A percentile compares a stretch with the other conserved stretches of the same genome.
Conservation (phyloP, 2,888 invertebrate genomes). For the Allacma fusca region DNA sequence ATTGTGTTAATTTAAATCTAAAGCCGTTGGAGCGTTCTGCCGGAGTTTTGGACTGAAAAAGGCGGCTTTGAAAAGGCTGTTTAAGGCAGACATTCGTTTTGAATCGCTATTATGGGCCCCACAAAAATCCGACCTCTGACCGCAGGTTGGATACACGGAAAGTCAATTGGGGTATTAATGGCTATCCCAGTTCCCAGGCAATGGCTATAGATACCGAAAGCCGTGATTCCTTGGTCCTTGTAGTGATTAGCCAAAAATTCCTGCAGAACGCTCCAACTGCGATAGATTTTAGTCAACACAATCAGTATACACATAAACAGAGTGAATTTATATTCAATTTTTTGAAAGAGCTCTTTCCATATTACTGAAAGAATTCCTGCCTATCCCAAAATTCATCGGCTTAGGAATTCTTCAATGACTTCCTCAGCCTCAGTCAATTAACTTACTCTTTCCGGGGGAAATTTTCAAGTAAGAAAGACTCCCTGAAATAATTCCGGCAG, state of each 20-base stretch:
- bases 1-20: too few relatives aligned
- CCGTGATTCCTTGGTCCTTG: constrained; percentile 23
- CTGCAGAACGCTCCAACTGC: constrained; percentile 13
- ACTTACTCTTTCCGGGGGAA: constrained; percentile 54
- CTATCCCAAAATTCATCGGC: too few relatives aligned
- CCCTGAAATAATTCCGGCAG: constrained; percentile 57
- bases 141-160: constrained; percentile 47
- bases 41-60: constrained; percentile 28
- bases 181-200: constrained; percentile 49
- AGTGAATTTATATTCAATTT: too few relatives aligned
- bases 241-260: constrained; percentile 33
- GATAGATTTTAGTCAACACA: too few relatives aligned
- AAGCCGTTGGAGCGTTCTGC: constrained; percentile 9
- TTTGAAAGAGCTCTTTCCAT: too few relatives aligned
- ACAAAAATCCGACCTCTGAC: too few relatives aligned
- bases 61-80: constrained; percentile 40
- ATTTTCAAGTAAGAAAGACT: constrained; percentile 42
- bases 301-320: too few relatives aligned
- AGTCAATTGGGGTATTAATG: constrained; percentile 22
- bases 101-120: too few relatives aligned
- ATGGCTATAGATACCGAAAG: constrained; percentile 47
- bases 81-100: constrained; percentile 34
- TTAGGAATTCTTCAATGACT: too few relatives aligned
- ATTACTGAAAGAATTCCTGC: too few relatives aligned
- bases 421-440: too few relatives aligned